Conservation (phyloP, 2,888 invertebrate species). For the Andrena dorsata region DNA sequence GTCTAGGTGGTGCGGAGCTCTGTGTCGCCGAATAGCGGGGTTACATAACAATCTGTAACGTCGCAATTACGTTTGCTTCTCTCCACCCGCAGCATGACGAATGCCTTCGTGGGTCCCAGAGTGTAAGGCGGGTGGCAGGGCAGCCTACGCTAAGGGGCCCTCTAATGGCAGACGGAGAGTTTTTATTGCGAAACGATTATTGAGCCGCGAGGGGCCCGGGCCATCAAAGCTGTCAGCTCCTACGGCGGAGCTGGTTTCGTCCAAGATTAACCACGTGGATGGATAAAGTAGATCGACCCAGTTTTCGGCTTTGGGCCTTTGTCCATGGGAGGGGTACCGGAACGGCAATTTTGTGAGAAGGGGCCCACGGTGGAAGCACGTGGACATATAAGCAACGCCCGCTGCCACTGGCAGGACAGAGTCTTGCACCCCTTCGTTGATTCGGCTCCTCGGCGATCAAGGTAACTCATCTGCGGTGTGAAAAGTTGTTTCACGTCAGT, state of each 20-base stretch:
- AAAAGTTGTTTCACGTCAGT: not conserved
- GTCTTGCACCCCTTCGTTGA: slow-evolving; percentile 77
- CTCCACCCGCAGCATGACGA: no score
- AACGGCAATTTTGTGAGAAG: slow-evolving; percentile 68
- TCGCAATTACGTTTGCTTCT: no score
- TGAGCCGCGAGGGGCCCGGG: slow-evolving; percentile 4
- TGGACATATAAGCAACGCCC: slow-evolving; percentile 78
- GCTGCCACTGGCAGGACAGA: slow-evolving; percentile 72
- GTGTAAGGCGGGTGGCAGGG: no score
- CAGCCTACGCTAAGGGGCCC: not conserved
- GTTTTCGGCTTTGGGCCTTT: slow-evolving; percentile 64
- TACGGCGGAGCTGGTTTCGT: slow-evolving; percentile 31
- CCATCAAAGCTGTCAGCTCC: slow-evolving; percentile 16
- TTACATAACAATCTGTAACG: no score
- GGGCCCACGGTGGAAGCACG: slow-evolving; percentile 70
- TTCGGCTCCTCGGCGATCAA: slow-evolving; percentile 54
- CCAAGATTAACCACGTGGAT: slow-evolving; percentile 46
- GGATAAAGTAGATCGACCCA: slow-evolving; percentile 66
- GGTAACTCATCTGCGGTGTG: slow-evolving; percentile 32
- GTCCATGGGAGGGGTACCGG: slow-evolving; percentile 64
- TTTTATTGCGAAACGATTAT: slow-evolving; percentile 24
- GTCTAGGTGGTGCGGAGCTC: no score
- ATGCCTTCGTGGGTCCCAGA: not conserved
- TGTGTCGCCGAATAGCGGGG: no score
- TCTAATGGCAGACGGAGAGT: not conserved